These are phyloP conservation scores for Puntigrus tetrazona DNA, from an alignment of 2,113 vertebrate species.

Conservation along the genomic window DNA sequence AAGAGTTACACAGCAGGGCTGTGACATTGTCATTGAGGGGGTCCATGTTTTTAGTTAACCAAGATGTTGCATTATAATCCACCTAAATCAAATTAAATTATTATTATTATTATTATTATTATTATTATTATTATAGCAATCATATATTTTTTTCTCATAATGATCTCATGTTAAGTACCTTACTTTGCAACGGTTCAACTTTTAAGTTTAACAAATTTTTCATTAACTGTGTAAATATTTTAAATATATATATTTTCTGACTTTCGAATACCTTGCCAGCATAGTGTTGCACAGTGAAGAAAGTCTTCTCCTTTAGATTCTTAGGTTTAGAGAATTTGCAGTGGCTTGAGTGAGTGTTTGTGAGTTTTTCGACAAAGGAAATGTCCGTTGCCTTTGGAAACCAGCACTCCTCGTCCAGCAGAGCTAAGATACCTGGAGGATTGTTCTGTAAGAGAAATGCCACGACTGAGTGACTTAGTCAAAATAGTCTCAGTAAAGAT, in stretches of 20 bases:
- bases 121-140: neutral
- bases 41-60: slow-evolving; percentile 99
- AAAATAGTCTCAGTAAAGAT: too few relatives aligned
- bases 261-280: slow-evolving; percentile 84
- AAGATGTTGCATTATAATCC: slow-evolving; percentile 86
- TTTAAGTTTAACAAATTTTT: neutral
- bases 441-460: slow-evolving; percentile 80
- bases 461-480: neutral
- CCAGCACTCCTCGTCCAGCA: slow-evolving; percentile 97
- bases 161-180: neutral
- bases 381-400: slow-evolving; percentile 95
- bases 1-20: slow-evolving; percentile 87
- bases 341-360: slow-evolving; percentile 84
- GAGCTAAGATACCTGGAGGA: slow-evolving; percentile 90
- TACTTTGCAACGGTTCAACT: neutral
- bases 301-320: slow-evolving; percentile 90
- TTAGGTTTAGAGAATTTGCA: slow-evolving; percentile 93
- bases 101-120: neutral
- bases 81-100: slow-evolving; percentile 74
- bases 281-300: slow-evolving; percentile 92
- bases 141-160: neutral
- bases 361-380: slow-evolving; percentile 91
- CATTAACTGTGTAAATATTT: neutral
- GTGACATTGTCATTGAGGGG: slow-evolving; percentile 94
- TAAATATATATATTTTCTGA: neutral